Percentiles rank a stretch among this genome's conserved stretches.
Evolutionary conservation across 1,140 invertebrate species (phyloP).

Genomic region (Sminthurides bifidus): DNA sequence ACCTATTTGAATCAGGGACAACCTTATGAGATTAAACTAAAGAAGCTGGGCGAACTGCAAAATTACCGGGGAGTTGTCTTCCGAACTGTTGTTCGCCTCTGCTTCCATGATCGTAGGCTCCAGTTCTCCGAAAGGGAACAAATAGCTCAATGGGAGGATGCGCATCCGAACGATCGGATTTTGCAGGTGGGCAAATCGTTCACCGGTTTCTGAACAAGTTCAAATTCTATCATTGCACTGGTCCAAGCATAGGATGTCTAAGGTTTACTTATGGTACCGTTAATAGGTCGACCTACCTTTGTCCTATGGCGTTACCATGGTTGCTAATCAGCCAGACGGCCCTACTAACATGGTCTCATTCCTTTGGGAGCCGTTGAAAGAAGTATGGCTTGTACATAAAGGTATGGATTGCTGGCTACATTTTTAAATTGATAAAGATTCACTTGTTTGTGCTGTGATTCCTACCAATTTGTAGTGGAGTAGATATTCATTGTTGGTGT

Average conservation of each 20-base stretch:
- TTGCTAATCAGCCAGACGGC: slow-evolving; percentile 52
- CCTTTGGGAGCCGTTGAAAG: slow-evolving; percentile 90
- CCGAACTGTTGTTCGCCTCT: slow-evolving; percentile 76
- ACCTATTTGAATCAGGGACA: slow-evolving; percentile 93
- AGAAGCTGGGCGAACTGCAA: slow-evolving; percentile 87
- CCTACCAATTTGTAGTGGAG: background rate
- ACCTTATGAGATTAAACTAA: slow-evolving; percentile 91
- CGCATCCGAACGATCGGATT: slow-evolving; percentile 77
- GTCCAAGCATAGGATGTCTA: no score
- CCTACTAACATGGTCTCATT: slow-evolving; percentile 76
- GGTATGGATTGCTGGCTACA: slow-evolving; percentile 41
- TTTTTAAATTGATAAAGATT: background rate
- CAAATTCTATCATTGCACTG: background rate
- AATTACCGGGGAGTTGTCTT: slow-evolving; percentile 58
- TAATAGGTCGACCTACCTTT: slow-evolving; percentile 67
- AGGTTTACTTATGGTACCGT: slow-evolving; percentile 1
- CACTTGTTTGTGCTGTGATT: background rate
- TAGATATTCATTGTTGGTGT: background rate
- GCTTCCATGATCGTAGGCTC: slow-evolving; percentile 89
- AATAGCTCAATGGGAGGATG: slow-evolving; percentile 75
- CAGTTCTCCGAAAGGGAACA: slow-evolving; percentile 92
- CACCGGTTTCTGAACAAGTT: background rate
- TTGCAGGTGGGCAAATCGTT: slow-evolving; percentile 48
- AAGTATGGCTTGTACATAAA: slow-evolving; percentile 87
- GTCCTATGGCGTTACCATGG: slow-evolving; percentile 79